These are phyloP conservation scores for Lerema accius DNA, from an alignment of 1,140 invertebrate species.

Conservation along the genomic window DNA sequence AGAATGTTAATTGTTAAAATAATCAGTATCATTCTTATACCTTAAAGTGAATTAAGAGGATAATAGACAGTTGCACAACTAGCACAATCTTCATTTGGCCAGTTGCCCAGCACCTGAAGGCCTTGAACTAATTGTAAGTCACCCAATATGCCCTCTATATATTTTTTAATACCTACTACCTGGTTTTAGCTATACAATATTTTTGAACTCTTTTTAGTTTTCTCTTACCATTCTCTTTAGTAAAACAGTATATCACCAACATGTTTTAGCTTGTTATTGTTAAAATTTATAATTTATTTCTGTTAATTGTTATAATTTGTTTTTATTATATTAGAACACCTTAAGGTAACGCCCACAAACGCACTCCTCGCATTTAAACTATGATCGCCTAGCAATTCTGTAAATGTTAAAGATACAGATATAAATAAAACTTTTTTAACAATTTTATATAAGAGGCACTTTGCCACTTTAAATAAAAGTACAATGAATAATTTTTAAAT, in stretches of 20 bases:
- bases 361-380: conserved; percentile 47
- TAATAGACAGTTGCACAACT: too few species aligned
- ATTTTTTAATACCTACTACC: too few species aligned
- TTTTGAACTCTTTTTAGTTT: too few species aligned
- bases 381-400: conserved; percentile 61
- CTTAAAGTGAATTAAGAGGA: too few species aligned
- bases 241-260: neutral
- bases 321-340: conserved; percentile 15
- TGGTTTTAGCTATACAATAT: conserved; percentile 25
- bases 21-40: conserved; percentile 6
- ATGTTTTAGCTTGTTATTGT: conserved; percentile 17
- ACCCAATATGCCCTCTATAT: conserved; percentile 33
- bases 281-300: conserved; percentile 16
- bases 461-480: conserved; percentile 64
- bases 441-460: conserved; percentile 71
- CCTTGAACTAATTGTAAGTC: conserved; percentile 7
- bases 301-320: conserved; percentile 20
- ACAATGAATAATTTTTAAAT: conserved; percentile 76
- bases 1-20: conserved; percentile 18
- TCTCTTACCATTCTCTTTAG: too few species aligned
- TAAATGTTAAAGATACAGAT: conserved; percentile 39
- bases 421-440: conserved; percentile 70
- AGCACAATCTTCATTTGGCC: too few species aligned
- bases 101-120: too few species aligned
- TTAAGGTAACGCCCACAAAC: conserved; percentile 40